phyloP scores from a whole-genome alignment of 2,113 vertebrate genomes.

The Felis catus region F.catus_Fca126_mat1.0 CM031419.1:183980001-183980500 shows the following conservation, averaged over 20 bases:
- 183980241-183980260: neutral
- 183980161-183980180: neutral
- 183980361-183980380: neutral
- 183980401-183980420: neutral
- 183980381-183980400: neutral
- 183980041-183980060: neutral
- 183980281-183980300: neutral
- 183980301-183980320: neutral
- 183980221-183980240: neutral
- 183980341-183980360: neutral
- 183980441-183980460: neutral
- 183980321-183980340: neutral
- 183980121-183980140: neutral
- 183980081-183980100: neutral
- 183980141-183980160: neutral
- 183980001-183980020: neutral
- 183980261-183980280: no score
- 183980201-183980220: neutral
- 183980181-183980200: neutral
- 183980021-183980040: neutral
- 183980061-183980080: neutral
- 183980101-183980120: neutral
- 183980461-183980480: neutral
- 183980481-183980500: neutral
- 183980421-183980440: neutral